These are phyloP conservation scores for Hydrotaea cyrtoneurina DNA, from an alignment of 2,888 invertebrate species.

Conservation along the genomic window DNA sequence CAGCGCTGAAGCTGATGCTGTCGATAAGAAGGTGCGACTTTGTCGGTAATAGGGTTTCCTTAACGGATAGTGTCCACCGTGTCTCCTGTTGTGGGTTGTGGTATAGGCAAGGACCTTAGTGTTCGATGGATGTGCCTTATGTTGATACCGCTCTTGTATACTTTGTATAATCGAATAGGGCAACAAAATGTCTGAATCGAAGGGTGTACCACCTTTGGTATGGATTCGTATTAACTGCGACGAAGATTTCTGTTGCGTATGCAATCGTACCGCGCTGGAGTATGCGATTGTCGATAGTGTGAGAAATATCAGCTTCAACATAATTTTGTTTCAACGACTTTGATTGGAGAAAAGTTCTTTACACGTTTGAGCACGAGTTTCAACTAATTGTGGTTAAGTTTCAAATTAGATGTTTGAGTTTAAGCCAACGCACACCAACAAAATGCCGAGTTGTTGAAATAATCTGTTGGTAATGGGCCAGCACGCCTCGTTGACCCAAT, in stretches of 20 bases:
- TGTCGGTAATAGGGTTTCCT: conserved; percentile 4
- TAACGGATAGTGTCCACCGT: not conserved
- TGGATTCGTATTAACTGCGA: conserved; percentile 41
- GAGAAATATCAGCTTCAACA: conserved; percentile 11
- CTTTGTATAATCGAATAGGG: conserved; percentile 55
- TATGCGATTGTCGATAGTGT: not conserved
- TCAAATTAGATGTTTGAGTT: conserved; percentile 32
- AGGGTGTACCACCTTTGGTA: conserved; percentile 40
- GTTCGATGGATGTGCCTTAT: not conserved
- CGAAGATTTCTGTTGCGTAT: not conserved
- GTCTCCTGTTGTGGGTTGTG: not conserved
- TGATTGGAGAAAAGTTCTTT: conserved; percentile 42
- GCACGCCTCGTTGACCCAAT: conserved; percentile 31
- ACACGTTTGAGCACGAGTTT: conserved; percentile 33
- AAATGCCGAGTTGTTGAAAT: not conserved
- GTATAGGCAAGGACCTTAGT: conserved; percentile 27
- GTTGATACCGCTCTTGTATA: conserved; percentile 6
- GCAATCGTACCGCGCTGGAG: not conserved
- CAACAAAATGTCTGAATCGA: conserved; percentile 46
- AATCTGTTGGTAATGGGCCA: not conserved
- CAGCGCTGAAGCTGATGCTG: not conserved
- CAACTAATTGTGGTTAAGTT: conserved; percentile 46
- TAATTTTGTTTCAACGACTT: not conserved
- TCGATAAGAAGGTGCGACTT: conserved; percentile 27
- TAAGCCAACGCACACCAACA: not conserved